These are phyloP conservation scores for Lycophotia porphyrea DNA, from an alignment of 2,888 invertebrate species.

Conservation along the genomic window DNA sequence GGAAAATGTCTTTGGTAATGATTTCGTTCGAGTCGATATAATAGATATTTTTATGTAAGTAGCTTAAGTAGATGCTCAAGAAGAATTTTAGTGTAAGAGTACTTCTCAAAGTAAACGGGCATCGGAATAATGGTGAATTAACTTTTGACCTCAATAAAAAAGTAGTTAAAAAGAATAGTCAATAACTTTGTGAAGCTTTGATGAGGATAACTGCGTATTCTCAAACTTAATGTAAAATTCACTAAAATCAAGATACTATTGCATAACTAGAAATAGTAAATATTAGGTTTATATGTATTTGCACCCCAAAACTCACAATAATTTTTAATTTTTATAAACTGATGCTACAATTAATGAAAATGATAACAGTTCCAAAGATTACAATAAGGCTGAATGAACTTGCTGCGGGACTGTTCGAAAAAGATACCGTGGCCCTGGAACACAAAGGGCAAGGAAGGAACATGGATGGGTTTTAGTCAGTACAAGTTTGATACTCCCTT, in stretches of 20 bases:
- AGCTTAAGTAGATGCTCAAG: conserved; percentile 61
- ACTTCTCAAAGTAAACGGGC: conserved; percentile 48
- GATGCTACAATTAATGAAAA: no score
- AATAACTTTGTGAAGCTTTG: conserved; percentile 53
- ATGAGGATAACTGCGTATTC: conserved; percentile 7
- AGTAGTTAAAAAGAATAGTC: conserved; percentile 43
- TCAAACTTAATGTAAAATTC: neutral
- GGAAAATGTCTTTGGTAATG: conserved; percentile 75
- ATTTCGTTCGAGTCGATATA: conserved; percentile 71
- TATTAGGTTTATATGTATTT: neutral
- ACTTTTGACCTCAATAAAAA: conserved; percentile 60
- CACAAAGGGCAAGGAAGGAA: no score
- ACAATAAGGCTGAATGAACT: no score
- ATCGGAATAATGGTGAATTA: conserved; percentile 57
- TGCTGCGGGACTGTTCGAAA: no score
- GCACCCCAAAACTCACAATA: neutral
- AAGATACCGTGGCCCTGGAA: no score
- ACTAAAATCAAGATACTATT: conserved; percentile 15
- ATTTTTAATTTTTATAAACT: neutral
- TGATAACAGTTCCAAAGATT: no score
- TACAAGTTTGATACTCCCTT: no score
- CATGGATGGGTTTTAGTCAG: no score
- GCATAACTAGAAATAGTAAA: neutral
- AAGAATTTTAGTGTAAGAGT: conserved; percentile 37
- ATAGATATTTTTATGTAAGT: conserved; percentile 66